Base-by-base conservation (phyloP, 2,113 vertebrate species). In the Pedetes capensis region DNA sequence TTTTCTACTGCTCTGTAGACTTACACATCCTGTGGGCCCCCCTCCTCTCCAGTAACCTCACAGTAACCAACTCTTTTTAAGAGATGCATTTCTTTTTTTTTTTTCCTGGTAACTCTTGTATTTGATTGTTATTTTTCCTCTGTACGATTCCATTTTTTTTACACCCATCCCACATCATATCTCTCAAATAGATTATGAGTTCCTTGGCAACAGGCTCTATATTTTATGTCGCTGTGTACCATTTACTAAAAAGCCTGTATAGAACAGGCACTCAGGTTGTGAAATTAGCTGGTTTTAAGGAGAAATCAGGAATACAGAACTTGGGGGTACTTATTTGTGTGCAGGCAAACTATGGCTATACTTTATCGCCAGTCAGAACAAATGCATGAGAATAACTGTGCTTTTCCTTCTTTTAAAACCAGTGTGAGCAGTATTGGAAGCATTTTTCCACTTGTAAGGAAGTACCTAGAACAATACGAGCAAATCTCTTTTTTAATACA, bases 221-320 rank as follows among this genome's bases (percentile, higher is more conserved):
- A 32, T 27, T 47, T 49, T 88, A 23, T 16, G 5, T 49, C 53
- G 83, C 14, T 23, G 6, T 74, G 47, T 23, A 0, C 27, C 51
- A 22, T 6, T 22, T 6, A 22, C 1, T 13, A 57, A 55, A 3
- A 5, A 3, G 6, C 44, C 47, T 84, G 47, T 20, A 2, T 17
- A 32, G 42, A 6, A 18, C 20, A 47, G 34, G 4, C 14, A 42
- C 20, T 34, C 0, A 0, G 0, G 3, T 51, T 74, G 37, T 23
- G 49, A 47, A 55, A 66, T 0, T 47, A 37, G 32, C 16, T 75
- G 66, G 7, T 83, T 64, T 88, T 32, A 44, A 47, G 32, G 55
- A 49, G 39, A 72, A 29, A 2, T 2, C 17, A 27, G 47, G 22
- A 59, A 49, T n/a, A 59, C 0, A n/a, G 9, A 42, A 49, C 11